Conservation (phyloP, 1,140 invertebrate genomes). For the Drosophila guanche region DNA sequence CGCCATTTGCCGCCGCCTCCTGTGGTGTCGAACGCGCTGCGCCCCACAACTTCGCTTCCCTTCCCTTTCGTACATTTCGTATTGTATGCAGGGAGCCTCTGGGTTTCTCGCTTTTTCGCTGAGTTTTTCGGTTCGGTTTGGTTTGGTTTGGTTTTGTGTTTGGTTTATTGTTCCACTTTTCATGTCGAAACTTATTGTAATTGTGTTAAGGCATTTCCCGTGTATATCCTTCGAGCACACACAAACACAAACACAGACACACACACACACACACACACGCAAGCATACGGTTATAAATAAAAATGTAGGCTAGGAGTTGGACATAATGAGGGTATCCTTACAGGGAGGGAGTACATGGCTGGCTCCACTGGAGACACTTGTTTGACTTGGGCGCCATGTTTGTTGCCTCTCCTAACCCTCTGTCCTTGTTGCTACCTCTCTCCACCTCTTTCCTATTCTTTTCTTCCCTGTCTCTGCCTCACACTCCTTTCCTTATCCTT, state of each 20-base stretch:
- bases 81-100: slow-evolving; percentile 20
- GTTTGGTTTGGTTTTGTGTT: slow-evolving; percentile 60
- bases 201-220: slow-evolving; percentile 81
- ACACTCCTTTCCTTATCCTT: slow-evolving; percentile 14
- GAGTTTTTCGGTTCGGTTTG: slow-evolving; percentile 15
- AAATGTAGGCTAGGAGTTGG: slow-evolving; percentile 36
- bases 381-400: slow-evolving; percentile 70
- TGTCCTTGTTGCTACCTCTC: neutral
- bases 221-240: slow-evolving; percentile 65
- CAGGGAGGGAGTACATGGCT: neutral
- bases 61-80: slow-evolving; percentile 37
- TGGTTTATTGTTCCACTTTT: slow-evolving; percentile 82
- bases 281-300: slow-evolving; percentile 66
- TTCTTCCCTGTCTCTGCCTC: neutral
- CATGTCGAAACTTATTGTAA: slow-evolving; percentile 80
- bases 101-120: neutral
- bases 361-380: slow-evolving; percentile 51
- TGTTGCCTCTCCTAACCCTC: slow-evolving; percentile 15
- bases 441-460: neutral
- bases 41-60: too few relatives aligned
- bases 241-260: slow-evolving; percentile 31
- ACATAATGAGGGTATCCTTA: slow-evolving; percentile 20
- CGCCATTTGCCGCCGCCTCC: slow-evolving; percentile 54
- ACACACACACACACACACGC: slow-evolving; percentile 9
- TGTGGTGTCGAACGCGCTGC: slow-evolving; percentile 50